Evolutionary conservation across 2,888 invertebrate species (phyloP), one percentile per base, ranked within the genome.

Genomic region (Melieria crassipennis): DNA sequence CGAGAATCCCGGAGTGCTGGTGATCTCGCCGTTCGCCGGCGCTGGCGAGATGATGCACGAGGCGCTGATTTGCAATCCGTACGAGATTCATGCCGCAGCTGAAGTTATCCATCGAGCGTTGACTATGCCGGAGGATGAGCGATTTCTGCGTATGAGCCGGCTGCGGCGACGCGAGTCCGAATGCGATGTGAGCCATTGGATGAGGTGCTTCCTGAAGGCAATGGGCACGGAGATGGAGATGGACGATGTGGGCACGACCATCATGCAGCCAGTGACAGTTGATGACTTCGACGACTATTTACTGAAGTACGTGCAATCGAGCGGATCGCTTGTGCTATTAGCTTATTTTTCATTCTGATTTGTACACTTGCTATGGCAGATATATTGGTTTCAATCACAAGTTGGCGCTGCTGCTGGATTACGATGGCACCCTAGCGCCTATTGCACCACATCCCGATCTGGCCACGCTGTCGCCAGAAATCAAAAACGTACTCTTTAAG

Each of bases 41-140:
- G 96, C 96, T 6, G 95, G 95, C 0, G 95, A 96, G 86, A 95
- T 94, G 89, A 96, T 96, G 96, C 95, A 95, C 87, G 96, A 96
- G 84, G 96, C 96, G 3, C 88, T 96, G 9, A 91, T 95, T 65
- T 95, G 94, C 83, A 96, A 96, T 85, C 96, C 96, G 0, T 95
- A 96, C 80, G 96, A 96, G 85, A 89, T 95, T 65, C 93, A 95
- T 79, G 93, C 93, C 77, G 94, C 95, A 4, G 95, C 96, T 13
- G 95, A 95, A 85, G 92, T 94, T 42, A 92, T 95, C 78, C 94
- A 96, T 85, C 91, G 93, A 82, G 96, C 96, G 0, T 87, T 96
- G 0, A 94, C 94, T 65, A 96, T 96, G 96, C 95, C 95, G 0
- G 94, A 94, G 82, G 96, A 96, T 80, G 96, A 96, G 84, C 88